Evolutionary conservation across 2,113 vertebrate genomes (phyloP), one percentile per base, ranked within the genome.

Genomic region (Spheniscus mendiculus): DNA sequence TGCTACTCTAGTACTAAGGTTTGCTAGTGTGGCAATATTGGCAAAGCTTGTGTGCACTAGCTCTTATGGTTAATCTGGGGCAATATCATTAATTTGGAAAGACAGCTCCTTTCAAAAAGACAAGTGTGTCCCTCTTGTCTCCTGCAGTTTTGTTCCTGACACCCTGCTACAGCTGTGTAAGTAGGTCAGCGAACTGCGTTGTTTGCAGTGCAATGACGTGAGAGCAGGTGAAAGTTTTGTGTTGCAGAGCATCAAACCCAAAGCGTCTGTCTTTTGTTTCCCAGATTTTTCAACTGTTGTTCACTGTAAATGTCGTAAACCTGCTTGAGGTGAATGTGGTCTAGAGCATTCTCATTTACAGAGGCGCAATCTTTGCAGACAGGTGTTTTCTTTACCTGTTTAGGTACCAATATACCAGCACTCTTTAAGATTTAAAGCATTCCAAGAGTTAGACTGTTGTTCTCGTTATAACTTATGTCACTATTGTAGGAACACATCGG

Each of bases 171-270:
- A 47, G 56, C 82, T 61, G 49, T 7, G 20, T 53, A 70, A 94
- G 70, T 78, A 89, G 89, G 70, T 91, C 95, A 87, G 69, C 0
- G 0, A 61, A 2, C 36, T 62, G 70, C 0, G 0, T 6, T 18
- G 2, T 38, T 87, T 30, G 55, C 77, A 42, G 55, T 0, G 5
- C 1, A 0, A 1, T 90, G 92, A 88, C 0, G 11, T 44, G 42
- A n/a, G 86, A 81, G 59, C 76, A 77, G 82, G 85, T 83, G 52
- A 29, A 79, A 73, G 62, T 87, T 85, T 17, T 80, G 50, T 61
- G 72, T 80, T 62, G 74, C 74, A 76, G 44, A 91, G 56, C 50
- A 16, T 73, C 84, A 55, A 77, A 83, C 59, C 0, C 45, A 58
- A 89, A 58, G n/a, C 1, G 0, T 49, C 63, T 74, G 50, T 25